Evolutionary conservation across 1,140 invertebrate species (phyloP).

Genomic region (Aporrectodea caliginosa): DNA sequence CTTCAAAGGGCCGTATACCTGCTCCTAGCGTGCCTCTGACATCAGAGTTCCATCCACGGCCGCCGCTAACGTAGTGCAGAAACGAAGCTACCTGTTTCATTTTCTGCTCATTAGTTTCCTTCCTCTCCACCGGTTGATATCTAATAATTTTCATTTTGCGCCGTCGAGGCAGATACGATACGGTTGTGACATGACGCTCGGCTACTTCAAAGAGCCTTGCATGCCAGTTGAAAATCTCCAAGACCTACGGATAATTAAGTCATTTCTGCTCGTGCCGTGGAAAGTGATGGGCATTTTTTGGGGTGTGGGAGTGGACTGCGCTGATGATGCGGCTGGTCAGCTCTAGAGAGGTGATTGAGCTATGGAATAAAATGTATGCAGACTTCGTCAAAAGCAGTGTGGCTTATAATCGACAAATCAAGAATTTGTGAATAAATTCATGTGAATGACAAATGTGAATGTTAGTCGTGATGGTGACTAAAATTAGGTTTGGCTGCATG

Average conservation of each 20-base stretch:
- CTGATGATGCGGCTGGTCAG: too few relatives aligned
- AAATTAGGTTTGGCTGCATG: too few relatives aligned
- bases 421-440: too few relatives aligned
- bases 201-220: not conserved
- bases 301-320: too few relatives aligned
- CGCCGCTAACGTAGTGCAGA: not conserved
- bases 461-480: too few relatives aligned
- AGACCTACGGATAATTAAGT: not conserved
- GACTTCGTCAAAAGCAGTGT: too few relatives aligned
- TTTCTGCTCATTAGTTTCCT: not conserved
- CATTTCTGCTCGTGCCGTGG: too few relatives aligned
- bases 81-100: not conserved
- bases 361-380: too few relatives aligned
- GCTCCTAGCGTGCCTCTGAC: not conserved
- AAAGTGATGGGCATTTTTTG: too few relatives aligned
- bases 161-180: not conserved
- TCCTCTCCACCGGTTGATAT: not conserved
- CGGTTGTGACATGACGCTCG: not conserved
- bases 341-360: too few relatives aligned
- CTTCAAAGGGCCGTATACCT: not conserved
- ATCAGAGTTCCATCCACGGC: not conserved
- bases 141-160: not conserved
- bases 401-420: too few relatives aligned
- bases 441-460: too few relatives aligned
- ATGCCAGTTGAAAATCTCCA: not conserved